Base-by-base conservation (phyloP, 2,888 invertebrate species). In the Proisotoma minuta region DNA sequence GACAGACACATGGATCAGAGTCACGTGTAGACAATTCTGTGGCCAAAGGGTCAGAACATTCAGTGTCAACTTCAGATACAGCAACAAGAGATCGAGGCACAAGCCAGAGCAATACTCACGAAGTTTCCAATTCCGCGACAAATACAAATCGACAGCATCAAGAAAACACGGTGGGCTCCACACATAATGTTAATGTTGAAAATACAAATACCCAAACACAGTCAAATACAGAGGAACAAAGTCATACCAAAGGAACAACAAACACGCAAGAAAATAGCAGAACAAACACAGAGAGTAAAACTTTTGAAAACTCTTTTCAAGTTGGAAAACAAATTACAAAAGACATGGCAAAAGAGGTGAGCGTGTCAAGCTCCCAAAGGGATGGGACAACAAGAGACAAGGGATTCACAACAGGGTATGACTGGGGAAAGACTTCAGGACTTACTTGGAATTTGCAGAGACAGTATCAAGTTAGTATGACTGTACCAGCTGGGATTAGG, bases 361-460 rank as follows among this genome's bases (percentile, higher is more conserved):
- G 34, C 15, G 34, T 15, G 15, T 34, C 34, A 8, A 34, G 8
- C 34, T 34, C 34, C 8, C 8, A 15, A 34, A 34, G 15, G 15
- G 34, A 34, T 34, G 34, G 47, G 47, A 20, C 20, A 8, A 24
- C 50, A 8, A 20, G 23, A 23, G 50, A 50, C 23, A 4, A n/a
- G n/a, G 3, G 8, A 8, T 24, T 50, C 22, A 18, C 23, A 23
- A 50, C 50, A 8, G 50, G 50, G 10, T 50, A 50, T 24, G 50
- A 50, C 50, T 50, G 50, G 50, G 23, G 23, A 8, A 18, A 50
- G 50, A 50, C 23, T 5, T 50, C 50, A 5, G 50, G 22, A 23
- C 20, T 5, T 8, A 50, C 50, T 4, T 50, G 50, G 50, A 50
- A 4, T 22, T 10, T 18, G 50, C 18, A 50, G 20, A 50, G n/a